Percentiles rank a stretch among this genome's conserved stretches.
Conservation (phyloP, 1,140 invertebrate species). For the Drosophila melanica region DNA sequence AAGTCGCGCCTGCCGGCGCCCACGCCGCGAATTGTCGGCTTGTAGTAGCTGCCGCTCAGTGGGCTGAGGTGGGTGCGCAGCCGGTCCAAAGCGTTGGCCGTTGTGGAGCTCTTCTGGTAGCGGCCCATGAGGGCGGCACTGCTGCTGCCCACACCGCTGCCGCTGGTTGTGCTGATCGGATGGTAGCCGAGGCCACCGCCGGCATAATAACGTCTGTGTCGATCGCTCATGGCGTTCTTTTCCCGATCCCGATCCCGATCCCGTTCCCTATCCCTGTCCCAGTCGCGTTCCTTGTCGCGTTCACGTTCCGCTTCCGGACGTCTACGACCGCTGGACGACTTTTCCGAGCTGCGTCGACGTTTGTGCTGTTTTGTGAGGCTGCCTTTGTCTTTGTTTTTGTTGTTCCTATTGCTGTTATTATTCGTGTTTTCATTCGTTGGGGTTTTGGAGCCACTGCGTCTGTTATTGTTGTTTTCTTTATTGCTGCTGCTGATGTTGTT, state of each 20-base stretch:
- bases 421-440: constrained; percentile 70
- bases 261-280: constrained; percentile 17
- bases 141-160: constrained; percentile 34
- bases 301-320: constrained; percentile 60
- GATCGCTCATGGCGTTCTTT: constrained; percentile 71
- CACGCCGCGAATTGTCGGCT: constrained; percentile 75
- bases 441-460: constrained; percentile 58
- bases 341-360: constrained; percentile 72
- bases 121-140: constrained; percentile 56
- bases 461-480: constrained; percentile 33
- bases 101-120: constrained; percentile 79
- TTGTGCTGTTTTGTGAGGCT: constrained; percentile 51
- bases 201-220: constrained; percentile 78
- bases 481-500: constrained; percentile 43
- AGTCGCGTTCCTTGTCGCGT: constrained; percentile 27
- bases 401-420: constrained; percentile 37
- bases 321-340: constrained; percentile 58
- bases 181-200: constrained; percentile 60
- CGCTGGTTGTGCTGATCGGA: constrained; percentile 33
- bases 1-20: constrained; percentile 57
- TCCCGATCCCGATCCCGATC: constrained; percentile 35
- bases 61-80: constrained; percentile 82
- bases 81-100: constrained; percentile 78
- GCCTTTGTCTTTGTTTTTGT: constrained; percentile 42
- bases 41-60: constrained; percentile 75